These are phyloP conservation scores for Tenthredo livida DNA, from an alignment of 2,888 invertebrate genomes.

Conservation along the genomic window DNA sequence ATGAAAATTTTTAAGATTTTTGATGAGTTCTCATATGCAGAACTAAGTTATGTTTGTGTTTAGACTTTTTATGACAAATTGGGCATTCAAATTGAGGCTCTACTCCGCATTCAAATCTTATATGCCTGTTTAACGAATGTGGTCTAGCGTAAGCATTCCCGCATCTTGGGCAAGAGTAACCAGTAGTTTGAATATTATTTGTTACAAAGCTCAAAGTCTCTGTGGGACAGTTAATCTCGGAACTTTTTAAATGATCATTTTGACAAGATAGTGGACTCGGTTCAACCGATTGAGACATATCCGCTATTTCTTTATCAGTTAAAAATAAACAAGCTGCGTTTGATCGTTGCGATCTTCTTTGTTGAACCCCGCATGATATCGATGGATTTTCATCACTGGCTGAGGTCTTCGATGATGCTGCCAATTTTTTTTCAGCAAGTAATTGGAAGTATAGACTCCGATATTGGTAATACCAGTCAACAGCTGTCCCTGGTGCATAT, in stretches of 20 bases:
- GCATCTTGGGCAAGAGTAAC: slow-evolving; percentile 79
- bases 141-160: slow-evolving; percentile 82
- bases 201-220: slow-evolving; percentile 37
- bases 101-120: slow-evolving; percentile 82
- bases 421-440: slow-evolving; percentile 66
- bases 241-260: slow-evolving; percentile 26
- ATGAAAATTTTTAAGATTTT: slow-evolving; percentile 63
- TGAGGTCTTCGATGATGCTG: slow-evolving; percentile 12
- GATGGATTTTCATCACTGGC: slow-evolving; percentile 33
- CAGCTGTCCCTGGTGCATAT: slow-evolving; percentile 64
- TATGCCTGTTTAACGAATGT: slow-evolving; percentile 81
- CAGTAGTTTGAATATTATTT: slow-evolving; percentile 54
- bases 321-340: slow-evolving; percentile 20
- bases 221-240: not conserved
- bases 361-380: slow-evolving; percentile 47
- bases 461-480: slow-evolving; percentile 71
- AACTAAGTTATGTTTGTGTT: slow-evolving; percentile 80
- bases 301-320: slow-evolving; percentile 36
- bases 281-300: slow-evolving; percentile 31
- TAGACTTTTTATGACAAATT: slow-evolving; percentile 82
- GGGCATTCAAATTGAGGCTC: slow-evolving; percentile 83
- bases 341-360: slow-evolving; percentile 36
- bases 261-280: slow-evolving; percentile 11
- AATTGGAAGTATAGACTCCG: slow-evolving; percentile 69
- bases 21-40: slow-evolving; percentile 79